Percentiles rank a stretch among this genome's conserved stretches.
These are phyloP conservation scores for Torymus aiolomorphi DNA, from an alignment of 2,888 invertebrate genomes.

Conservation along the genomic window DNA sequence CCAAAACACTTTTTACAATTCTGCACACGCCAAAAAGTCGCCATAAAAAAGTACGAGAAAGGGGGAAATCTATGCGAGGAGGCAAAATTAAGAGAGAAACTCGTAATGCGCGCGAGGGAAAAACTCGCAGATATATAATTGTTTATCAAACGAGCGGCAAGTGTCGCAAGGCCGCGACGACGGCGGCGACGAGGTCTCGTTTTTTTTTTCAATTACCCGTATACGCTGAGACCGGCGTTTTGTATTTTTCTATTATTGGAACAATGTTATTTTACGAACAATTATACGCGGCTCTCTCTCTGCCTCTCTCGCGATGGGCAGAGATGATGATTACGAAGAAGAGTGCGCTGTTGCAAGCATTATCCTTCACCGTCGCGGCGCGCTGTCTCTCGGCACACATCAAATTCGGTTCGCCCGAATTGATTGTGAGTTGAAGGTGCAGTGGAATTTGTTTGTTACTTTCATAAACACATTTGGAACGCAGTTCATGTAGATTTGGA, in stretches of 20 bases:
- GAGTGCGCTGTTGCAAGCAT: not conserved
- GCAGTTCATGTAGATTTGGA: too few species aligned
- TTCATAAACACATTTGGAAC: too few species aligned
- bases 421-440: too few species aligned
- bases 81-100: conserved; percentile 11
- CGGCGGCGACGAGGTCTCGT: conserved; percentile 31
- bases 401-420: too few species aligned
- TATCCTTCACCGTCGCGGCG: too few species aligned
- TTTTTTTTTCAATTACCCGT: conserved; percentile 55
- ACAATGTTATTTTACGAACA: conserved; percentile 46
- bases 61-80: too few species aligned
- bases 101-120: not conserved
- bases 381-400: too few species aligned
- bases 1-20: too few species aligned
- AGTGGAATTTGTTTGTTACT: too few species aligned
- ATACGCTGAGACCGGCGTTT: conserved; percentile 43
- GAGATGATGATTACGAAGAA: conserved; percentile 3
- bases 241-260: conserved; percentile 52
- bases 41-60: too few species aligned
- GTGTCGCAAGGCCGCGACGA: conserved; percentile 49
- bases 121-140: conserved; percentile 25
- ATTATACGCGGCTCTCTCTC: conserved; percentile 26
- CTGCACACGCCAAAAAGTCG: too few species aligned
- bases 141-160: conserved; percentile 51
- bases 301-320: not conserved